Percentiles rank a stretch among this genome's conserved stretches.
phyloP scores from a whole-genome alignment of 1,140 invertebrate genomes.

The Lepidotrigona ventralis region DNA sequence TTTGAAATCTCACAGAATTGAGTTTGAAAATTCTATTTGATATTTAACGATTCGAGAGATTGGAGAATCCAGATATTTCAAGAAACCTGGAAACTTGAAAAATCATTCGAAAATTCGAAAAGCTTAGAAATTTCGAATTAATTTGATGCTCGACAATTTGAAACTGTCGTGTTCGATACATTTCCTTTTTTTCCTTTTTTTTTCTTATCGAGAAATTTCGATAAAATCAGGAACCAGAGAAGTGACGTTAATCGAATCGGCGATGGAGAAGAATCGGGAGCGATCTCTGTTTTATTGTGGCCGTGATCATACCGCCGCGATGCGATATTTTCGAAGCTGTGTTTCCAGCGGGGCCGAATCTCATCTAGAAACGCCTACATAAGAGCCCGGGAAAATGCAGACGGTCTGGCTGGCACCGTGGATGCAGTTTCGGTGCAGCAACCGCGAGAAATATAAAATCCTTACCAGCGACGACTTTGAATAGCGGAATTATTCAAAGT shows the following conservation, averaged over 20 bases:
- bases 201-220: background rate
- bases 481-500: slow-evolving; percentile 79
- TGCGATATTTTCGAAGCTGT: slow-evolving; percentile 24
- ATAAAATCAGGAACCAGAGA: background rate
- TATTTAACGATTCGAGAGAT: too few species aligned
- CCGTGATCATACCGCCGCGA: slow-evolving; percentile 5
- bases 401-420: slow-evolving; percentile 75
- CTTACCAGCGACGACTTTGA: slow-evolving; percentile 73
- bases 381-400: slow-evolving; percentile 59
- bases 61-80: too few species aligned
- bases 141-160: too few species aligned
- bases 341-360: slow-evolving; percentile 20
- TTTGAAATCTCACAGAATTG: too few species aligned
- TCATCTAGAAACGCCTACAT: slow-evolving; percentile 40
- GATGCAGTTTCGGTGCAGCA: slow-evolving; percentile 72
- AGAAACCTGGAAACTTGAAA: too few species aligned
- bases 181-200: background rate
- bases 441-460: slow-evolving; percentile 77
- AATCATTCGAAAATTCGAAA: too few species aligned
- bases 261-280: background rate
- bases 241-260: background rate
- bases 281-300: slow-evolving; percentile 24
- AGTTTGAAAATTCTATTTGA: too few species aligned
- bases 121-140: too few species aligned
- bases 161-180: background rate